Percentiles rank a stretch among this genome's conserved stretches.
These are phyloP conservation scores for Eupithecia pulchellata DNA, from an alignment of 2,888 invertebrate genomes.

Conservation along the genomic window DNA sequence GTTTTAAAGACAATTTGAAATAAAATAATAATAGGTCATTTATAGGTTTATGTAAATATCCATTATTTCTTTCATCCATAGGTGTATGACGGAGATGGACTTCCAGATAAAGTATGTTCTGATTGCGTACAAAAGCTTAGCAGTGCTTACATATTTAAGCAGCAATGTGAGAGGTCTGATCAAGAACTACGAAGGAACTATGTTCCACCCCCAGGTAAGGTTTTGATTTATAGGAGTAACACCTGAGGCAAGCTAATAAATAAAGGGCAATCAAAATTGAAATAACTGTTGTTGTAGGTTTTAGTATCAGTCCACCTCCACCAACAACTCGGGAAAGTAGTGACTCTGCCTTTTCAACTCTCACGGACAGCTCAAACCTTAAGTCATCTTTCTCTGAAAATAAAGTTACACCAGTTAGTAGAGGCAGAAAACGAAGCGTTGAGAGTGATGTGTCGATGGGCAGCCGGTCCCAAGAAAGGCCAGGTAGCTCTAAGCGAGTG, in stretches of 20 bases:
- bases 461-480: conserved; percentile 65
- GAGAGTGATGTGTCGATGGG: conserved; percentile 71
- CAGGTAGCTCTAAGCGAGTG: conserved; percentile 67
- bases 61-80: conserved; percentile 44
- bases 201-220: conserved; percentile 73
- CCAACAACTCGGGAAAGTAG: conserved; percentile 77
- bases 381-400: conserved; percentile 64
- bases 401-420: conserved; percentile 57
- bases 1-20: too few species aligned
- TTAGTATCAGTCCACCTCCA: conserved; percentile 68
- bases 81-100: conserved; percentile 81
- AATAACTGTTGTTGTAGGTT: conserved; percentile 58
- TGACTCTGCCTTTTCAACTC: conserved; percentile 79
- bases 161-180: conserved; percentile 81
- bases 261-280: not conserved
- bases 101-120: conserved; percentile 81
- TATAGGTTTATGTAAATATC: not conserved
- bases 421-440: conserved; percentile 69
- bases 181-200: conserved; percentile 78
- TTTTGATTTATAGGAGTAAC: not conserved
- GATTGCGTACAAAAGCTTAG: conserved; percentile 82
- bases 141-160: conserved; percentile 81
- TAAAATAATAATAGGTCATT: not conserved
- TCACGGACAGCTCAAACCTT: conserved; percentile 71
- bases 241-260: not conserved